Base-by-base conservation (phyloP, 2,797 vertebrate species). In the Dicrostonyx torquatus region DNA sequence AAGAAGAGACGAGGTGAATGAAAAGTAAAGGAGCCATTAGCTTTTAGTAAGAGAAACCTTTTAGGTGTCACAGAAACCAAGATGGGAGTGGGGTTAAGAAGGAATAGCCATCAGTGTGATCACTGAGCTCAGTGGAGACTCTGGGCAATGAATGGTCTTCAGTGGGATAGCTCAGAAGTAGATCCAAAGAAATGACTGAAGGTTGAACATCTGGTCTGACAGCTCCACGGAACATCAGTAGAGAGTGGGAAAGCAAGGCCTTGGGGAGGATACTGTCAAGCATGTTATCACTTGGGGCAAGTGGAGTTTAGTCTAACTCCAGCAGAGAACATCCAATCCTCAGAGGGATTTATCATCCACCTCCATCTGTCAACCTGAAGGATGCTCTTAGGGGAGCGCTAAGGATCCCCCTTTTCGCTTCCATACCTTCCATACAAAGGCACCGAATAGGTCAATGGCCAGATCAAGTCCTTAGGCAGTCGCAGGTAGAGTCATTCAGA, bases 351-450 rank as follows among this genome's bases (percentile, higher is more conserved):
- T 50, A 40, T 45, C 89, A 31, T 50, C 53, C 40, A 55, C 50
- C 14, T 40, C 24, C 75, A 20, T 53, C 62, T 31, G 60, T 37
- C 75, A 62, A 13, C 29, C 6, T 24, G 26, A 37, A 18, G 43
- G 48, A 20, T 34, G 40, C 26, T 64, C 45, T 76, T 45, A 22
- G 15, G 13, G 0, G 20, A 45, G 0, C 34, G 18, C 4, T 73
- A 17, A 76, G n/a, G 26, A 53, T 40, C 3, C 20, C 45, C 6
- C 5, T 45, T 37, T 40, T 53, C 48, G 24, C 29, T 50, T 83
- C 83, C 7, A 34, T 24, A 84, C 24, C n/a, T n/a, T n/a, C n/a
- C n/a, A n/a, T n/a, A n/a, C n/a, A n/a, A 0, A 3, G 1, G 40
- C 72, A 55, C 48, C 29, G 62, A 87, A 43, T 5, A 26, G 37